Conservation (phyloP, 2,888 invertebrate genomes). For the Halocaridina rubra region DNA sequence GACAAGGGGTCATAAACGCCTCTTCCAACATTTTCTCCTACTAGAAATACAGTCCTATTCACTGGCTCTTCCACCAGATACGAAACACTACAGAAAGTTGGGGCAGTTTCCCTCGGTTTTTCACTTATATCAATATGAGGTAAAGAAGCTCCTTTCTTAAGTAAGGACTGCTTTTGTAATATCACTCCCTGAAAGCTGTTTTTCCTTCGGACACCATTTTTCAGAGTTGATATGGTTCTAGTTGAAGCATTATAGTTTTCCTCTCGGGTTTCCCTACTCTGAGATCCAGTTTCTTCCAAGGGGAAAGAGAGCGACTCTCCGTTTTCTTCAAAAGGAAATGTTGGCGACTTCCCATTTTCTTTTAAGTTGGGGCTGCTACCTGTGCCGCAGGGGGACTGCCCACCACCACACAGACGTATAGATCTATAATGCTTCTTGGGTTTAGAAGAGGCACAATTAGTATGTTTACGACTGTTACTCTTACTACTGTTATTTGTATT, state of each 20-base stretch:
- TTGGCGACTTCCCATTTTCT: constrained; percentile 16
- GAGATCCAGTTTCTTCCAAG: too few relatives aligned
- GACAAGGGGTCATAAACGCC: not conserved
- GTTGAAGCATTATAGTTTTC: not conserved
- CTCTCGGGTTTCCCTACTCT: not conserved
- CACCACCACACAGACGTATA: not conserved
- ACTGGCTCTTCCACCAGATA: not conserved
- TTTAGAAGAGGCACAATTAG: not conserved
- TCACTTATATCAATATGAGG: not conserved
- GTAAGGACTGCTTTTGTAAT: too few relatives aligned
- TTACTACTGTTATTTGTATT: not conserved
- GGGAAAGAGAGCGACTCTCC: too few relatives aligned
- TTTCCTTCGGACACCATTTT: too few relatives aligned
- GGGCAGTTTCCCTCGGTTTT: not conserved
- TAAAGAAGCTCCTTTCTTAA: not conserved
- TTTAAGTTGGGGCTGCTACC: not conserved
- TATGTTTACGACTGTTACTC: not conserved
- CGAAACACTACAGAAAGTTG: not conserved
- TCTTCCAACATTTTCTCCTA: not conserved
- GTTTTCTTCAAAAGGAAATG: not conserved
- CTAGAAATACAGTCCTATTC: not conserved
- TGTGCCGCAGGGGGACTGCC: not conserved
- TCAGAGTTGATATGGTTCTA: too few relatives aligned
- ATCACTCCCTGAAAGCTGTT: too few relatives aligned
- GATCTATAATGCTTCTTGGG: not conserved